Evolutionary conservation across 2,113 vertebrate species (phyloP).

Genomic region (Aphyosemion australe): DNA sequence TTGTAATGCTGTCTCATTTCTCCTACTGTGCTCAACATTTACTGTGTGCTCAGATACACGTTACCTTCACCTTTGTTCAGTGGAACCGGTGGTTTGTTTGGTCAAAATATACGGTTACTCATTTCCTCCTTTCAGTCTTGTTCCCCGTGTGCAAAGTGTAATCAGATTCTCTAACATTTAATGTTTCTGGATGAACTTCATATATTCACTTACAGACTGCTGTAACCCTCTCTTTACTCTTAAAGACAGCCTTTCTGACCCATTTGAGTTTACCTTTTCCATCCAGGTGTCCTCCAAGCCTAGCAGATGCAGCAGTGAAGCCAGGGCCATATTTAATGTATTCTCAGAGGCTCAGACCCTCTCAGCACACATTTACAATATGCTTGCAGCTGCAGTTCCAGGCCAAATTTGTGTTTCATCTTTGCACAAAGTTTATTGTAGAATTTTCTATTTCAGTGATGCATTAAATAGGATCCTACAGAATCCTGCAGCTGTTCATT

Average conservation of each 20-base stretch:
- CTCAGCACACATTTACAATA: neutral
- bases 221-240: neutral
- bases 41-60: neutral
- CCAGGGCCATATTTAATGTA: neutral
- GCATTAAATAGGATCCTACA: constrained; percentile 5
- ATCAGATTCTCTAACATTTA: neutral
- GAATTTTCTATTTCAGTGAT: constrained; percentile 12
- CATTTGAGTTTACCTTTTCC: neutral
- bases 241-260: neutral
- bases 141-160: neutral
- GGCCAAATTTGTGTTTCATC: neutral
- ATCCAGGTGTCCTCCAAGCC: neutral
- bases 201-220: neutral
- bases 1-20: neutral
- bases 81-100: neutral
- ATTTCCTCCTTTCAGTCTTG: neutral
- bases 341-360: neutral
- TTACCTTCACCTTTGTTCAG: neutral
- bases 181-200: too few species aligned
- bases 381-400: constrained; percentile 10
- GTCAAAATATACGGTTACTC: neutral
- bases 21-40: neutral
- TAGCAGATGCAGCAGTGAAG: neutral
- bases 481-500: neutral
- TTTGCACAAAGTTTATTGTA: neutral